phyloP scores from a whole-genome alignment of 2,888 invertebrate genomes.

The Stenurella melanura region DNA sequence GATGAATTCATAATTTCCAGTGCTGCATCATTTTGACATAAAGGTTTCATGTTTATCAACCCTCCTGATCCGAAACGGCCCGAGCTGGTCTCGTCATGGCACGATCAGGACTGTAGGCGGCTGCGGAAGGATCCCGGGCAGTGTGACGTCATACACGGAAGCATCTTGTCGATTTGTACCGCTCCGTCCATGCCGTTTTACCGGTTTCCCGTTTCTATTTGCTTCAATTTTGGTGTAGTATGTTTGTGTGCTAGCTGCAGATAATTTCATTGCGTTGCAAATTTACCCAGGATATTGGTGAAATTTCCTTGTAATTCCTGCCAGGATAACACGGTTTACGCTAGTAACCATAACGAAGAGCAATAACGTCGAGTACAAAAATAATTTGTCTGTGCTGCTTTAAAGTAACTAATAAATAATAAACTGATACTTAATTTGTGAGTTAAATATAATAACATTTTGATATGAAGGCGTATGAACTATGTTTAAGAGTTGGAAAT shows the following conservation, averaged over 20 bases:
- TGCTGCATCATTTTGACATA: slow-evolving; percentile 29
- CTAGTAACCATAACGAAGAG: neutral
- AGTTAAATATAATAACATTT: slow-evolving; percentile 18
- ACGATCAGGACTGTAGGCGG: slow-evolving; percentile 43
- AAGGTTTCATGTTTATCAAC: slow-evolving; percentile 21
- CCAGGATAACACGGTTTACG: slow-evolving; percentile 13
- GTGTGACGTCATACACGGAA: slow-evolving; percentile 73
- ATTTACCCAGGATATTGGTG: slow-evolving; percentile 27
- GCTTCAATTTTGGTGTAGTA: slow-evolving; percentile 42
- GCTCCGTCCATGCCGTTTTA: slow-evolving; percentile 67
- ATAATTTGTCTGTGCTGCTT: slow-evolving; percentile 9
- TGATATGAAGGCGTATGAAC: slow-evolving; percentile 30
- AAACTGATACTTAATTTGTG: slow-evolving; percentile 3
- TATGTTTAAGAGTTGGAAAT: slow-evolving; percentile 71
- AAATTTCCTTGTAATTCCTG: slow-evolving; percentile 12
- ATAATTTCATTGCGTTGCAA: slow-evolving; percentile 27
- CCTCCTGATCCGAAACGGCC: slow-evolving; percentile 28
- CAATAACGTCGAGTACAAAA: slow-evolving; percentile 25
- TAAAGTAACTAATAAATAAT: slow-evolving; percentile 1
- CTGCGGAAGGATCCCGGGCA: slow-evolving; percentile 66
- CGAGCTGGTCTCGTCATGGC: slow-evolving; percentile 37
- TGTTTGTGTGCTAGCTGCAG: slow-evolving; percentile 36
- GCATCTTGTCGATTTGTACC: slow-evolving; percentile 61
- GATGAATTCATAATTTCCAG: slow-evolving; percentile 13
- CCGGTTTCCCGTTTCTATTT: slow-evolving; percentile 52